phyloP scores from a whole-genome alignment of 2,888 invertebrate species.

The Theodoxus fluviatilis region DNA sequence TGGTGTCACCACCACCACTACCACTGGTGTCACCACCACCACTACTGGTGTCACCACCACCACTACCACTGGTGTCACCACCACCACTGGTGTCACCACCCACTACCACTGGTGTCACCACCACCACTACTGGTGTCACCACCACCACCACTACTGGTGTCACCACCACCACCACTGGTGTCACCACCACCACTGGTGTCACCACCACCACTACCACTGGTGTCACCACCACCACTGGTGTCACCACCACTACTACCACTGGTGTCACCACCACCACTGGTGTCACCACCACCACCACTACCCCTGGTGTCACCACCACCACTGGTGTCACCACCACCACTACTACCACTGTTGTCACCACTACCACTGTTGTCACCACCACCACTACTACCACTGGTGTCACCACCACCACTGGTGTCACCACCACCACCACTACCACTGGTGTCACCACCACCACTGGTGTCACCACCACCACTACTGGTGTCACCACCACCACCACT shows the following conservation, averaged over 20 bases:
- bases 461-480: background rate
- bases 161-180: background rate
- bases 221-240: slow-evolving; percentile 12
- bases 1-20: background rate
- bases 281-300: slow-evolving; percentile 15
- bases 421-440: slow-evolving; percentile 19
- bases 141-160: background rate
- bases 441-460: background rate
- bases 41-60: background rate
- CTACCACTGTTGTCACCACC: slow-evolving; percentile 9
- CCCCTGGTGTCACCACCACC: slow-evolving; percentile 3
- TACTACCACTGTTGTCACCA: slow-evolving; percentile 11
- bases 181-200: background rate
- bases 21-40: background rate
- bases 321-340: slow-evolving; percentile 11
- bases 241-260: slow-evolving; percentile 12
- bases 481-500: background rate
- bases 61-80: background rate
- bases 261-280: background rate
- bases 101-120: background rate
- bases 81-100: background rate
- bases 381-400: slow-evolving; percentile 4
- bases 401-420: background rate
- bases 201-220: background rate
- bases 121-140: background rate